A percentile compares a stretch with the other conserved stretches of the same genome.
phyloP scores from a whole-genome alignment of 2,888 invertebrate species.

The Keiferia lycopersicella region DNA sequence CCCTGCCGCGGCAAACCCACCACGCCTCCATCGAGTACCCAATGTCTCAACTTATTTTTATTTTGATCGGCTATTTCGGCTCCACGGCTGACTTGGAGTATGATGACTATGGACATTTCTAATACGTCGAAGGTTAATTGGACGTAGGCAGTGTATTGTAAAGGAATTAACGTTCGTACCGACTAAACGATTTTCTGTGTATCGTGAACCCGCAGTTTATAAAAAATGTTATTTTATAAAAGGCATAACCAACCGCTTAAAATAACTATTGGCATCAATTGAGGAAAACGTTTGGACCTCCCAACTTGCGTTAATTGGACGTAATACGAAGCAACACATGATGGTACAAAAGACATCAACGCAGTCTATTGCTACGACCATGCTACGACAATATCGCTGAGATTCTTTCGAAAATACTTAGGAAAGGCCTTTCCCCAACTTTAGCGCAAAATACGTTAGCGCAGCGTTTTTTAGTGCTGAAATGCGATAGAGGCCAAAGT shows the following conservation, averaged over 20 bases:
- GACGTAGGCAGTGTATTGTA: conserved; percentile 72
- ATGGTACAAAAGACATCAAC: conserved; percentile 28
- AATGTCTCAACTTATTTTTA: conserved; percentile 32
- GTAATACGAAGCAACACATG: not conserved
- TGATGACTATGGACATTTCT: conserved; percentile 72
- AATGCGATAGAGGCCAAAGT: too few relatives aligned
- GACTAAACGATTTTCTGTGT: conserved; percentile 50
- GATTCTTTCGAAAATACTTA: too few relatives aligned
- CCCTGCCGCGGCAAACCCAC: conserved; percentile 36
- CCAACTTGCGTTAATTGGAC: conserved; percentile 18
- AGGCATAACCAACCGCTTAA: conserved; percentile 2
- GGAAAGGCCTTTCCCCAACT: too few relatives aligned
- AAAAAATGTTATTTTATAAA: conserved; percentile 35
- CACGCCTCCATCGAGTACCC: conserved; percentile 33
- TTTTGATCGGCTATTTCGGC: conserved; percentile 43
- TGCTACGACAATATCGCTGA: not conserved
- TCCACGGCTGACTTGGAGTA: conserved; percentile 60
- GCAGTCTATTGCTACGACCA: not conserved
- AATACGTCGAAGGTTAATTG: conserved; percentile 77
- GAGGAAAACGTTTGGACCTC: conserved; percentile 18
- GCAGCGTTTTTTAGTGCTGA: too few relatives aligned
- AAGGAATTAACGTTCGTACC: conserved; percentile 62
- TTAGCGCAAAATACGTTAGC: too few relatives aligned
- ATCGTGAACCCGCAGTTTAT: conserved; percentile 42
- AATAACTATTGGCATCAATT: conserved; percentile 22